A percentile compares a stretch with the other conserved stretches of the same genome.
phyloP scores from a whole-genome alignment of 2,888 invertebrate genomes.

The Athripsodes cinereus region DNA sequence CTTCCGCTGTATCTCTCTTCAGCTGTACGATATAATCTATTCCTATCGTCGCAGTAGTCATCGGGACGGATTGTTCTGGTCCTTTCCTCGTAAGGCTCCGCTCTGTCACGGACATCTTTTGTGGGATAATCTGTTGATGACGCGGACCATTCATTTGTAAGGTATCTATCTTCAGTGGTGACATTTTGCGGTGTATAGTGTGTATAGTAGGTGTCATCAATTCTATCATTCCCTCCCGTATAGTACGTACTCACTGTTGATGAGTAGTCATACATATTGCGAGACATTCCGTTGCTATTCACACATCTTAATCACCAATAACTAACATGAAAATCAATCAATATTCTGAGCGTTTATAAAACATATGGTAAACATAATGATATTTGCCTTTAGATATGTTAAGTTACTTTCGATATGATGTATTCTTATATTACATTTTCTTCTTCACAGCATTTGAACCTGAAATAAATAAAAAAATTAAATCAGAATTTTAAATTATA shows the following conservation, averaged over 20 bases:
- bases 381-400: background rate
- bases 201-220: conserved; percentile 24
- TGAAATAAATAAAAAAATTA: too few relatives aligned
- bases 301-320: background rate
- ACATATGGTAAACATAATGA: background rate
- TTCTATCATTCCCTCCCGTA: conserved; percentile 23
- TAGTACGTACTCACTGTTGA: conserved; percentile 26
- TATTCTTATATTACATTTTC: too few relatives aligned
- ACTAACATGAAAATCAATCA: background rate
- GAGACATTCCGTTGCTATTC: conserved; percentile 5
- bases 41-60: conserved; percentile 26
- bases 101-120: conserved; percentile 16
- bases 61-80: conserved; percentile 27
- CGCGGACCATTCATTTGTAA: conserved; percentile 23
- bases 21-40: conserved; percentile 21
- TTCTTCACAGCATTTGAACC: too few relatives aligned
- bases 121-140: conserved; percentile 22
- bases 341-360: background rate
- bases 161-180: conserved; percentile 15
- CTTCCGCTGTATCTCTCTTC: conserved; percentile 26
- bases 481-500: too few relatives aligned
- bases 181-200: conserved; percentile 20
- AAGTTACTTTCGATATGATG: too few relatives aligned
- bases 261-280: conserved; percentile 26
- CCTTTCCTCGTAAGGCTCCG: conserved; percentile 27